Conservation (phyloP, 2,888 invertebrate species). For the Chesias legatella region DNA sequence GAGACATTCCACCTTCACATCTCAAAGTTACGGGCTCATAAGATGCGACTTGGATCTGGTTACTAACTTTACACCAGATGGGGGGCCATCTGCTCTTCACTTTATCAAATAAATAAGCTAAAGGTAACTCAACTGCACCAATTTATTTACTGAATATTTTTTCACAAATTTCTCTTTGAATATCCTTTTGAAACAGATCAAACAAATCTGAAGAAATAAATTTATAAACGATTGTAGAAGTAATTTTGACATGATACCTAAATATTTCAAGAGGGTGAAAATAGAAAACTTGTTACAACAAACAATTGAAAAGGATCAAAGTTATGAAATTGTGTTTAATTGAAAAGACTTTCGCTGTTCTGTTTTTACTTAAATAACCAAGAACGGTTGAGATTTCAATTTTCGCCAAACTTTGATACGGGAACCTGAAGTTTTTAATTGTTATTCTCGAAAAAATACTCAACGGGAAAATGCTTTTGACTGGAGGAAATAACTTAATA, state of each 20-base stretch:
- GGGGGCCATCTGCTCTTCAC: too few species aligned
- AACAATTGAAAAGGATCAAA: constrained; percentile 29
- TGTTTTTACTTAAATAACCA: constrained; percentile 31
- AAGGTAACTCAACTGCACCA: too few species aligned
- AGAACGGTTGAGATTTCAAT: constrained; percentile 30
- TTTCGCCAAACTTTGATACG: constrained; percentile 30
- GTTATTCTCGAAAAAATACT: constrained; percentile 29
- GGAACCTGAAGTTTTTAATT: constrained; percentile 32
- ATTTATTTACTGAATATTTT: too few species aligned
- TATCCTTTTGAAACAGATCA: too few species aligned
- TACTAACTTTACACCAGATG: too few species aligned
- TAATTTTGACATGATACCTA: neutral
- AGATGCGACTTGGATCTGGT: too few species aligned
- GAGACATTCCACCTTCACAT: too few species aligned
- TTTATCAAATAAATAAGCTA: too few species aligned
- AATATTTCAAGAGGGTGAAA: constrained; percentile 18
- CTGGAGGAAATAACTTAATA: constrained; percentile 19
- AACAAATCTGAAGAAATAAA: too few species aligned
- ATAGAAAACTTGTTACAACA: constrained; percentile 25
- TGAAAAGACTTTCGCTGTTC: constrained; percentile 30
- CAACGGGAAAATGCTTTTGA: constrained; percentile 25
- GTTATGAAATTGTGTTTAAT: constrained; percentile 30
- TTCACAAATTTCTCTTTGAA: too few species aligned
- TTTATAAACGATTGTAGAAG: too few species aligned
- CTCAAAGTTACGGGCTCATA: too few species aligned